These are phyloP conservation scores for Phrynocephalus forsythii DNA, from an alignment of 2,797 vertebrate genomes.

Conservation along the genomic window DNA sequence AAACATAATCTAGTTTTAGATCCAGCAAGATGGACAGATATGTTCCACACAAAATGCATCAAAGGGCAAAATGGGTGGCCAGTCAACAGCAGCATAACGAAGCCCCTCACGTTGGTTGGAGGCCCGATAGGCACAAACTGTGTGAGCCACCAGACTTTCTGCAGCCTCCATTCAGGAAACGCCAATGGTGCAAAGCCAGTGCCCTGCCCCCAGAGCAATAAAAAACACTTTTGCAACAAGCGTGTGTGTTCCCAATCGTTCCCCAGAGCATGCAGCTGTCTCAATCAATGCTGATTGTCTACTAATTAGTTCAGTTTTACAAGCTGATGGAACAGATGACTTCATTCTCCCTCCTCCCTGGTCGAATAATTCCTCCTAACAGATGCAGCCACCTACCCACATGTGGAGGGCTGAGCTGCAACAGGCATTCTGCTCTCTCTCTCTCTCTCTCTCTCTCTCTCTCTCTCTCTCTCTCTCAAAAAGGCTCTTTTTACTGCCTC, in stretches of 20 bases:
- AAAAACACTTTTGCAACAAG: constrained; percentile 54
- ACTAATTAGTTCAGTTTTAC: constrained; percentile 79
- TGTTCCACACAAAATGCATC: constrained; percentile 41
- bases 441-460: no score
- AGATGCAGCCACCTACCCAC: constrained; percentile 69
- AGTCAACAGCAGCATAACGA: constrained; percentile 61
- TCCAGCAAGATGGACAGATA: background rate
- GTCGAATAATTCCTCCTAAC: constrained; percentile 71
- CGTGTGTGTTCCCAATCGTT: constrained; percentile 52
- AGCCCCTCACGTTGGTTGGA: constrained; percentile 25
- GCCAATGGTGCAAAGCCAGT: constrained; percentile 59
- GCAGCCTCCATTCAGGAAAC: constrained; percentile 63
- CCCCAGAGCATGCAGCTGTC: constrained; percentile 77
- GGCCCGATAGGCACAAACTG: constrained; percentile 63
- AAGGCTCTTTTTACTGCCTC: constrained; percentile 22
- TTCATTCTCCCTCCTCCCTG: constrained; percentile 52
- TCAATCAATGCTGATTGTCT: constrained; percentile 80
- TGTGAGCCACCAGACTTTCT: constrained; percentile 63
- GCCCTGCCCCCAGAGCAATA: constrained; percentile 62
- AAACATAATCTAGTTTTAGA: background rate
- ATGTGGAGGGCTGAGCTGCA: constrained; percentile 26
- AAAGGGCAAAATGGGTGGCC: constrained; percentile 59
- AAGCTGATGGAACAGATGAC: constrained; percentile 82
- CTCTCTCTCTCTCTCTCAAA: background rate
- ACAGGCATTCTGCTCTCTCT: background rate